Base-by-base conservation (phyloP, 2,113 vertebrate species). In the Triplophysa rosa region DNA sequence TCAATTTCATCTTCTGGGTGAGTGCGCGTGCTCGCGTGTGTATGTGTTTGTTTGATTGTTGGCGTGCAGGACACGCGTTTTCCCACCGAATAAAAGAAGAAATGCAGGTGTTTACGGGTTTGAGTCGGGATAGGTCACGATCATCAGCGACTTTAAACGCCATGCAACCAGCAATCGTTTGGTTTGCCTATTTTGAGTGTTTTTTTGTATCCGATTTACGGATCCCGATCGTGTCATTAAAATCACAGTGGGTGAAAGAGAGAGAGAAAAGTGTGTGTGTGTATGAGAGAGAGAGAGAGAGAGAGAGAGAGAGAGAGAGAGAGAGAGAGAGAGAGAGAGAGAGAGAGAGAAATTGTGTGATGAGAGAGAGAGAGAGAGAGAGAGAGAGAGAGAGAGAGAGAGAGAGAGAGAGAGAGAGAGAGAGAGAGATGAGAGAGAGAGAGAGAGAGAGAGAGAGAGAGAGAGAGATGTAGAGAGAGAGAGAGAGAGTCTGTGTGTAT, bases 1-100 rank as follows among this genome's bases (percentile, higher is more conserved):
- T 97, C 88, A 97, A 97, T 89, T 95, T 98, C 87, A 75, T 98
- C 14, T 97, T 98, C 86, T 98, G 97, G 97, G 97, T 98, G 85
- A 97, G 96, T 91, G 63, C 58, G 23, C 42, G 96, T 91, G 63
- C 58, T 14, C 29, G 62, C 61, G 62, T 42, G 54, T 47, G 23
- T 58, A 29, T 42, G 54, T 47, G 23, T 58, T 29, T 6, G 13
- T 26, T 12, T n/a, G n/a, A 61, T 54, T 68, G 33, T 45, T 40
- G 47, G 77, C 13, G 56, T 12, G 42, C 69, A 13, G 56, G 77
- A 74, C 69, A 40, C 64, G 2, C 17, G 23, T 47, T 74, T 47
- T 26, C 29, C 24, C 1, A 63, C 23, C 7, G 17, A 58, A 59
- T 29, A 4, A 54, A 17, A 6, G 0, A 16, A 9, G 21, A 40